These are phyloP conservation scores for Philereme vetulata DNA, from an alignment of 2,888 invertebrate genomes.

Conservation along the genomic window DNA sequence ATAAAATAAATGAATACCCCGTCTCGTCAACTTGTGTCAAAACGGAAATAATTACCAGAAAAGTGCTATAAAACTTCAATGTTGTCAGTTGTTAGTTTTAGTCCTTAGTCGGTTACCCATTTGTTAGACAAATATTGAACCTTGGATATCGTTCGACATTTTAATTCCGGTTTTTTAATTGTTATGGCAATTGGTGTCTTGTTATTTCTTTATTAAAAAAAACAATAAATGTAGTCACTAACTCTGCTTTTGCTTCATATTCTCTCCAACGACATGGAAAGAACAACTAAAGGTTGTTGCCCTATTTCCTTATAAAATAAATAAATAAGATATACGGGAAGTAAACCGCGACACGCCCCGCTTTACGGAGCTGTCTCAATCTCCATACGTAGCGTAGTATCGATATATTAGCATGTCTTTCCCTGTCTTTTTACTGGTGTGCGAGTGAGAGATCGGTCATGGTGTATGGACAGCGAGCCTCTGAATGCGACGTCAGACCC, in stretches of 20 bases:
- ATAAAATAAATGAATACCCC: no score
- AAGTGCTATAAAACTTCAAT: slow-evolving; percentile 36
- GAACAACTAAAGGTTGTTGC: slow-evolving; percentile 59
- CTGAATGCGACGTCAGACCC: slow-evolving; percentile 50
- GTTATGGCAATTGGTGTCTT: slow-evolving; percentile 51
- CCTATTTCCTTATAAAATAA: slow-evolving; percentile 55
- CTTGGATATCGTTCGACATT: slow-evolving; percentile 52
- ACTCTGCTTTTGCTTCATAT: no score
- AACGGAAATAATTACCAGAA: slow-evolving; percentile 29
- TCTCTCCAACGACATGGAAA: no score
- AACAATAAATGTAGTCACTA: neutral
- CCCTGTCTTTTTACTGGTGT: slow-evolving; percentile 64
- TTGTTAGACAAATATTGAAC: slow-evolving; percentile 66
- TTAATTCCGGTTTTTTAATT: slow-evolving; percentile 63
- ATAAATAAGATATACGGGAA: slow-evolving; percentile 64
- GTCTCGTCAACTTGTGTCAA: slow-evolving; percentile 10
- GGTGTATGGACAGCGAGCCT: slow-evolving; percentile 34
- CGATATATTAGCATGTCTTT: slow-evolving; percentile 40
- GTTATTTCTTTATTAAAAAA: neutral
- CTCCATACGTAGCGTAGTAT: slow-evolving; percentile 40
- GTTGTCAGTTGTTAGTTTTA: slow-evolving; percentile 57
- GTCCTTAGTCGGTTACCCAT: slow-evolving; percentile 60
- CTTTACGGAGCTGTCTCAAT: slow-evolving; percentile 47
- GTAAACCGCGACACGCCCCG: slow-evolving; percentile 64
- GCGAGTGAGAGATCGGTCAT: slow-evolving; percentile 55